A percentile compares a stretch with the other conserved stretches of the same genome.
Conservation (phyloP, 2,888 invertebrate genomes). For the Reticulitermes lucifugus region DNA sequence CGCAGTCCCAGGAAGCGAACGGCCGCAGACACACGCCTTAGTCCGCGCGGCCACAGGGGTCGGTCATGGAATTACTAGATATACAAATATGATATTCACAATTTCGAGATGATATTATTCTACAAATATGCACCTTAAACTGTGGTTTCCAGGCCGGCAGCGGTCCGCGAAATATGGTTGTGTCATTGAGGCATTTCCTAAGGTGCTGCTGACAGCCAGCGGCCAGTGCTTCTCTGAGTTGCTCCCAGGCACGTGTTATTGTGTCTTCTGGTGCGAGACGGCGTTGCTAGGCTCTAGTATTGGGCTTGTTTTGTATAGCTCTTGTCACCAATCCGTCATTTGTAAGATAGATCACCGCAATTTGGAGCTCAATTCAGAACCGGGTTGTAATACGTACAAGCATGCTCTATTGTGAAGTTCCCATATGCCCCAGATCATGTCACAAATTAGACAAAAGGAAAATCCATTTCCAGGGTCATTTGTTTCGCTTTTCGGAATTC, state of each 20-base stretch:
- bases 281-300: background rate
- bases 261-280: slow-evolving; percentile 11
- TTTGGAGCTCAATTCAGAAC: slow-evolving; percentile 16
- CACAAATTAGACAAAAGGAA: slow-evolving; percentile 3
- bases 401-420: background rate
- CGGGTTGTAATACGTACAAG: background rate
- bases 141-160: too few species aligned
- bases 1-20: too few species aligned
- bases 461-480: background rate
- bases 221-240: slow-evolving; percentile 15
- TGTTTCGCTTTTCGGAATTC: background rate
- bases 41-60: too few species aligned
- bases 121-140: too few species aligned
- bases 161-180: too few species aligned
- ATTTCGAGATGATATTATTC: too few species aligned
- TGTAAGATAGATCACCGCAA: slow-evolving; percentile 49
- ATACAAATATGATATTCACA: too few species aligned
- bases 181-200: too few species aligned
- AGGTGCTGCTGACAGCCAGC: too few species aligned
- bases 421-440: background rate
- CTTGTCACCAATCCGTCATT: slow-evolving; percentile 48
- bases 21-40: too few species aligned
- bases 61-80: too few species aligned
- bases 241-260: slow-evolving; percentile 5
- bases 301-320: background rate